Conservation (phyloP, 1,140 invertebrate genomes). For the Magallana angulata region DNA sequence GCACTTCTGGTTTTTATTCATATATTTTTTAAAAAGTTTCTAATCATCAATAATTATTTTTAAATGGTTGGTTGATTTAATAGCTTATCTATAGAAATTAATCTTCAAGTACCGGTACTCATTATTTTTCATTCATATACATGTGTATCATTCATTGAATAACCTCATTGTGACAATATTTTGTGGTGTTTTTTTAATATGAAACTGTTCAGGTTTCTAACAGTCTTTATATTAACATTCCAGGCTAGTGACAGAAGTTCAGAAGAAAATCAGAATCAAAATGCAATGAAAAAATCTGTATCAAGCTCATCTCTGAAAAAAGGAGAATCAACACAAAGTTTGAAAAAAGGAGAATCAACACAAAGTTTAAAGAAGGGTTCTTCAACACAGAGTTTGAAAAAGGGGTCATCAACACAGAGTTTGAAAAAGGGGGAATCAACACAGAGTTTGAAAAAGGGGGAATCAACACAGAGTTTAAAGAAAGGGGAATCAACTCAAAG, state of each 20-base stretch:
- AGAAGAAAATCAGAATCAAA: slow-evolving; percentile 26
- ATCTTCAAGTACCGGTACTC: no score
- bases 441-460: slow-evolving; percentile 40
- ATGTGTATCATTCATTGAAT: no score
- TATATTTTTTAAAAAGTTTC: no score
- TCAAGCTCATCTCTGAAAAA: slow-evolving; percentile 12
- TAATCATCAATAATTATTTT: no score
- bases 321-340: slow-evolving; percentile 39
- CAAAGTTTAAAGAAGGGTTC: slow-evolving; percentile 38
- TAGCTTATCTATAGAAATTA: no score
- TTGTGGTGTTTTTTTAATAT: no score
- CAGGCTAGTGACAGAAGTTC: slow-evolving; percentile 38
- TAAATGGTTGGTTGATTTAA: no score
- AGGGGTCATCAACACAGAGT: slow-evolving; percentile 2
- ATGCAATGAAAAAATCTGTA: slow-evolving; percentile 31
- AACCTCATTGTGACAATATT: no score
- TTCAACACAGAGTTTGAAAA: slow-evolving; percentile 2
- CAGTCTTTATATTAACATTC: neutral
- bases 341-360: slow-evolving; percentile 45
- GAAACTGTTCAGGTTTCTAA: no score
- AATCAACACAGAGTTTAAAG: slow-evolving; percentile 40
- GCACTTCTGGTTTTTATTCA: no score
- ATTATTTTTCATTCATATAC: no score
- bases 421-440: slow-evolving; percentile 33
- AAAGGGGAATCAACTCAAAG: slow-evolving; percentile 19